Base-by-base conservation (phyloP, 1,140 invertebrate species). In the Gonatopus flavifemur region DNA sequence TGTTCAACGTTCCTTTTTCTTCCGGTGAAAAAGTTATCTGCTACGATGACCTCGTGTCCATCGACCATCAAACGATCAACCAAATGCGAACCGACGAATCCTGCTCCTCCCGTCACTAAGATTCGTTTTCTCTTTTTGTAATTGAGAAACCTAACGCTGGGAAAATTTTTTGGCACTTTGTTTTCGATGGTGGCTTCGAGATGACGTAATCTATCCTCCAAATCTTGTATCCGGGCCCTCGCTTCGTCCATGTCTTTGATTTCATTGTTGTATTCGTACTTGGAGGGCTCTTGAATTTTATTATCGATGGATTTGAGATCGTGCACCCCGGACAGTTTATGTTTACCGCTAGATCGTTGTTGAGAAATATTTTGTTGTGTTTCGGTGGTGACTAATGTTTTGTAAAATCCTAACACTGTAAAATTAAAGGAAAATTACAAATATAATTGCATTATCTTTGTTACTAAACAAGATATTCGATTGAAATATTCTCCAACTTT, bases 1-100 rank as follows among this genome's bases (percentile, higher is more conserved):
- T 98, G 96, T 68, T 98, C 96, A 0, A 99, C 90, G 79, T 99
- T 99, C 21, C 90, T 81, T 74, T 98, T 98, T 32, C 95, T 81
- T 2, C 96, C 96, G 10, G 97, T 98, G 74, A 98, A 98, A 76
- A 98, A 98, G 76, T 99, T 99, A 73, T 99, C 97, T 3, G 91
- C 92, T 3, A 98, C 96, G 64, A 95, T 98, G 0, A 99, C 93
- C 81, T 98, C 96, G 80, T 99, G 97, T 1, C 98, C 97, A 63
- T 92, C 88, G 44, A 90, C 79, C 96, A 99, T 98, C 22, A 99
- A 79, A 54, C 86, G 81, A 74, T 99, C 97, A 0, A 98, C 94
- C 21, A 99, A 81, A 79, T 99, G 97, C 2, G 96, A 98, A 0
- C 98, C 98, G 24, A 99, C 97, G 82, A 99, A 99, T 12, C 98